Conservation (phyloP, 1,140 invertebrate genomes). For the Diabrotica undecimpunctata region DNA sequence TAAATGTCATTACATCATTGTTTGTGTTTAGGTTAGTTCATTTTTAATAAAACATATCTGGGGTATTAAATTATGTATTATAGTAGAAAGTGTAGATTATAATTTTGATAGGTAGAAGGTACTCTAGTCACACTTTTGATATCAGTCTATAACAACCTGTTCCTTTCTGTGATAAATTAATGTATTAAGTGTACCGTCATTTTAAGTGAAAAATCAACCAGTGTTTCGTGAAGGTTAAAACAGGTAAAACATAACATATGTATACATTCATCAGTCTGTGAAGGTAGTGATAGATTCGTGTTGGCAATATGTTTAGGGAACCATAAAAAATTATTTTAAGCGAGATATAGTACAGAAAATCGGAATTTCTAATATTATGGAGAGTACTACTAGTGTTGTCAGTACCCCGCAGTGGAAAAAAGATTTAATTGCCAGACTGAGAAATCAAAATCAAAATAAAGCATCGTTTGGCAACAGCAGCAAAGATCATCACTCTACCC, state of each 20-base stretch:
- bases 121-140: conserved; percentile 19
- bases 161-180: conserved; percentile 24
- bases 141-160: conserved; percentile 3
- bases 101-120: conserved; percentile 12
- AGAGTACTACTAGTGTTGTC: conserved; percentile 11
- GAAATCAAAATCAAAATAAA: conserved; percentile 34
- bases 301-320: conserved; percentile 2
- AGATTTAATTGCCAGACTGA: conserved; percentile 39
- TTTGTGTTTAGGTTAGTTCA: conserved; percentile 14
- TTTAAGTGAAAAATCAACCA: conserved; percentile 5
- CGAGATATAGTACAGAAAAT: conserved; percentile 17
- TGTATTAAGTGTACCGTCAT: conserved; percentile 18
- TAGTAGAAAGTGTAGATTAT: conserved; percentile 20
- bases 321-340: not conserved
- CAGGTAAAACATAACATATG: not conserved
- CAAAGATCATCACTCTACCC: conserved; percentile 25
- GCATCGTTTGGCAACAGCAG: conserved; percentile 9
- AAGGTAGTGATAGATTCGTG: not conserved
- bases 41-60: conserved; percentile 10
- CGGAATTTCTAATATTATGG: conserved; percentile 6
- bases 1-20: conserved; percentile 17
- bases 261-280: not conserved
- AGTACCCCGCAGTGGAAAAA: conserved; percentile 41
- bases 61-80: conserved; percentile 10
- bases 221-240: not conserved